Conservation (phyloP, 2,113 vertebrate species). For the Pyrgilauda ruficollis region DNA sequence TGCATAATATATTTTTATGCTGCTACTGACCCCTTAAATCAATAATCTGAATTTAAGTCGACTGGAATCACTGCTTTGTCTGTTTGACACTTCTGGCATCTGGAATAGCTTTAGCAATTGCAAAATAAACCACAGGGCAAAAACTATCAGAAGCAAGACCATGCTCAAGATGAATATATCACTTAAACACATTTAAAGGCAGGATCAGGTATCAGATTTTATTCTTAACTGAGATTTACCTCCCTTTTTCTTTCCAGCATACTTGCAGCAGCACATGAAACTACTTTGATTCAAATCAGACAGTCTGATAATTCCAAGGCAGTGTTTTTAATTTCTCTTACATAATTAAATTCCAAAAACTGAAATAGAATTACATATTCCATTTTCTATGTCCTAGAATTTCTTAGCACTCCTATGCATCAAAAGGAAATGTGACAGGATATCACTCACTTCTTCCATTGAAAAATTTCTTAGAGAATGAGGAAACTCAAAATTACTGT, state of each 20-base stretch:
- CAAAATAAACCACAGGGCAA: conserved; percentile 31
- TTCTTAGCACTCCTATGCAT: background rate
- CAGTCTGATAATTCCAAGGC: background rate
- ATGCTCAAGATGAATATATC: conserved; percentile 14
- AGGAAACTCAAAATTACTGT: background rate
- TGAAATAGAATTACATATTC: background rate
- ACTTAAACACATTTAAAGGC: background rate
- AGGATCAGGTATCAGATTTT: conserved; percentile 24
- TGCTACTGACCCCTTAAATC: conserved; percentile 41
- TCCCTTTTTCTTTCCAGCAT: background rate
- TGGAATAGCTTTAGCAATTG: conserved; percentile 50
- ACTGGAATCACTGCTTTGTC: background rate
- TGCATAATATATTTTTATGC: background rate
- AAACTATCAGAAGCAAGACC: conserved; percentile 12
- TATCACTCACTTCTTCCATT: background rate
- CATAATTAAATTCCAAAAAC: background rate
- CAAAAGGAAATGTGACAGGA: background rate
- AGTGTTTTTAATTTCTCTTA: background rate
- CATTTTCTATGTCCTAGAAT: background rate
- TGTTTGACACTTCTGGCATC: conserved; percentile 30
- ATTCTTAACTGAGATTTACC: conserved; percentile 29
- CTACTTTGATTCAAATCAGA: background rate
- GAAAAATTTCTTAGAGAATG: background rate
- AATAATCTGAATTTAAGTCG: background rate
- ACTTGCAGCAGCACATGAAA: background rate